These are phyloP conservation scores for Prosopocoilus inquinatus DNA, from an alignment of 2,888 invertebrate species.

Conservation along the genomic window DNA sequence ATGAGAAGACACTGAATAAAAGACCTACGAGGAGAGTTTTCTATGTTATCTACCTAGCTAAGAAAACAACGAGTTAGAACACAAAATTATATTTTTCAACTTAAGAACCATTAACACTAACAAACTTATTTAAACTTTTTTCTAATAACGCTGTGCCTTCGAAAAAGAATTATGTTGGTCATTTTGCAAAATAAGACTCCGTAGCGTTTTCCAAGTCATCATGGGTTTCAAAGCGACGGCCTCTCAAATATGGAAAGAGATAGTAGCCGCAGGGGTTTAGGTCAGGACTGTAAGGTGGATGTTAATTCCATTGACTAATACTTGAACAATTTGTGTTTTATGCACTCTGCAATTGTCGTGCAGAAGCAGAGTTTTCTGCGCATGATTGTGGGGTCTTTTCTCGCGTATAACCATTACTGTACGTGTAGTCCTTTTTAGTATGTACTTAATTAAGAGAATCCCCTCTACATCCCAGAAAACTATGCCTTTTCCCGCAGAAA, in stretches of 20 bases:
- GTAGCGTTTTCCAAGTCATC: too few relatives aligned
- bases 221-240: too few relatives aligned
- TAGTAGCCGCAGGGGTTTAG: neutral
- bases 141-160: neutral
- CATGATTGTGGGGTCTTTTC: neutral
- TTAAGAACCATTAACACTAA: too few relatives aligned
- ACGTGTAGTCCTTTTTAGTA: conserved; percentile 4
- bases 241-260: neutral
- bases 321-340: neutral
- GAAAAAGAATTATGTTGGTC: neutral
- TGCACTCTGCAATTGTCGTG: neutral
- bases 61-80: too few relatives aligned
- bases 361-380: neutral
- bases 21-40: too few relatives aligned
- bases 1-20: too few relatives aligned
- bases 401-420: neutral
- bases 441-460: conserved; percentile 1
- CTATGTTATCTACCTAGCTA: too few relatives aligned
- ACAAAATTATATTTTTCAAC: too few relatives aligned
- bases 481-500: neutral
- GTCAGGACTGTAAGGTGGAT: neutral
- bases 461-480: too few relatives aligned
- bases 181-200: neutral
- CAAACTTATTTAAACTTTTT: too few relatives aligned
- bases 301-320: neutral